Base-by-base conservation (phyloP, 2,888 invertebrate species). In the Drosophila anomelani region DNA sequence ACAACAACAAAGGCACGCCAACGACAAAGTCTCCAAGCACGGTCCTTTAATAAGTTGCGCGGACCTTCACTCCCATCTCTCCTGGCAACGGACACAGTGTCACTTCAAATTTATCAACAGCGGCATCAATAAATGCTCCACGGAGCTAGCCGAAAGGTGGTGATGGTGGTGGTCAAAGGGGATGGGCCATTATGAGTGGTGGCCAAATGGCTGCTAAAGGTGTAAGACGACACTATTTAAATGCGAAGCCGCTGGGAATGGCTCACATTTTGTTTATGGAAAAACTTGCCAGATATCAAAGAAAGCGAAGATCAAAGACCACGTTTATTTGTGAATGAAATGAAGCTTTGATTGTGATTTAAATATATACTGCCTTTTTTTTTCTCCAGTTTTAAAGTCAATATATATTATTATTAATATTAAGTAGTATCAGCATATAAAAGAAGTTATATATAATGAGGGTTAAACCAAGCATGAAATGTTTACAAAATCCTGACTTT, bases 61-160 rank as follows among this genome's bases (percentile, higher is more conserved):
- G 78, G 78, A 72, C 76, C 68, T 62, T 46, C 61, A 63, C 63
- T 68, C 66, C 60, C 41, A 38, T 67, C 67, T 54, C 54, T 38
- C 43, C 51, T 75, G 85, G 67, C 68, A 46, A 56, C 56, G 46
- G 67, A 54, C 75, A 64, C 72, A 66, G 46, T 68, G 71, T 76
- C 76, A 57, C 71, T 88, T 66, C 70, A 75, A 78, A 88, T 81
- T 81, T 81, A 89, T 87, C 89, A 85, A 63, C 70, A 76, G 60
- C 76, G 69, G 73, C 78, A 78, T 90, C 82, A 81, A 85, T 85
- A 80, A 80, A 77, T 76, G 76, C 73, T 74, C 74, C 71, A 78
- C 53, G 57, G 81, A 71, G 73, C 75, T 74, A 29, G 53, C 57
- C 36, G 39, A 39, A 62, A 49, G 44, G 43, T 20, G 38, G 17